Conservation (phyloP, 2,797 vertebrate genomes). For the Leptoclinus maculatus region DNA sequence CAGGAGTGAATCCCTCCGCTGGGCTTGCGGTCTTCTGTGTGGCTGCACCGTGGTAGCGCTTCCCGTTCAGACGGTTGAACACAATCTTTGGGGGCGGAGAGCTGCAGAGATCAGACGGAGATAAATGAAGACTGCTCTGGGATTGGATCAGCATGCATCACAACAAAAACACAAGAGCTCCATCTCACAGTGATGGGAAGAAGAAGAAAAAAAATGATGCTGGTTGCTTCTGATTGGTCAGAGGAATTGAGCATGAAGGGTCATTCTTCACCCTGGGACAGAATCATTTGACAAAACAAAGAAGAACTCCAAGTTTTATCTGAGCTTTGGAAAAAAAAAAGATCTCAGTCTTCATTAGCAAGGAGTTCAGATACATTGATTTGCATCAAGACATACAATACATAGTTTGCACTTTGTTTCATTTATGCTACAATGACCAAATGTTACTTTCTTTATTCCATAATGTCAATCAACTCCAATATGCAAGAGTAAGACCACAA, state of each 20-base stretch:
- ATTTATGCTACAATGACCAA: background rate
- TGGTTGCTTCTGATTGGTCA: background rate
- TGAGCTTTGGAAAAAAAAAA: background rate
- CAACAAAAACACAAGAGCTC: background rate
- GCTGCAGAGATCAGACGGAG: slow-evolving; percentile 44
- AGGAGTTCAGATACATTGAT: background rate
- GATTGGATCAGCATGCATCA: background rate
- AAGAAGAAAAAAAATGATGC: background rate
- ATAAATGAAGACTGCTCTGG: background rate
- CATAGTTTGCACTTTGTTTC: background rate
- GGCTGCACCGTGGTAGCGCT: slow-evolving; percentile 84
- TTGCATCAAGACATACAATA: background rate
- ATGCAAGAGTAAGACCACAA: background rate
- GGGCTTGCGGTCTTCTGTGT: slow-evolving; percentile 75
- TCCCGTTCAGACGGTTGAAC: slow-evolving; percentile 94
- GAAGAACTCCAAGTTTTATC: background rate
- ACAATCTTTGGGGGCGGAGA: slow-evolving; percentile 90
- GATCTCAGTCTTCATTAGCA: background rate
- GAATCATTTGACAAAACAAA: background rate
- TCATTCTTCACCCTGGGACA: background rate
- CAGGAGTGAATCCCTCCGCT: slow-evolving; percentile 90
- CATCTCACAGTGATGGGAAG: background rate
- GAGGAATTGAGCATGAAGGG: background rate
- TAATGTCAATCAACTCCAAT: background rate
- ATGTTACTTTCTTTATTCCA: background rate